These are phyloP conservation scores for Ganaspis sp. DNA, from an alignment of 1,140 invertebrate species.

Conservation along the genomic window DNA sequence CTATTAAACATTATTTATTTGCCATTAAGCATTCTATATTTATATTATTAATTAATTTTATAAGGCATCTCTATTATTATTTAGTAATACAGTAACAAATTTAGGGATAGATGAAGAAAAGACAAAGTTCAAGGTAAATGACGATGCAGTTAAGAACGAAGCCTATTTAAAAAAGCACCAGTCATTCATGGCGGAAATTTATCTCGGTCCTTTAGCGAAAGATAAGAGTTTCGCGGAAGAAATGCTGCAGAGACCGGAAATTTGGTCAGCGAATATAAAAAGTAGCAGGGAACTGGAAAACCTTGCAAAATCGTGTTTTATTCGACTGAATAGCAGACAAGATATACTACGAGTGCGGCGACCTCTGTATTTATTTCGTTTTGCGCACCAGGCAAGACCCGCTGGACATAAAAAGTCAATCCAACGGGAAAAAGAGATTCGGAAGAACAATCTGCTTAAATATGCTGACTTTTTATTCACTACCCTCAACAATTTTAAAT, in stretches of 20 bases:
- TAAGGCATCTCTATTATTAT: no score
- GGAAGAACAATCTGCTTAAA: constrained; percentile 48
- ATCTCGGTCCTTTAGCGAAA: constrained; percentile 47
- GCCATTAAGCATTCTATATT: no score
- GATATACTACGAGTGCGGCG: constrained; percentile 55
- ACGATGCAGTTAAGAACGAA: constrained; percentile 41
- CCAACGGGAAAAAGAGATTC: constrained; percentile 43
- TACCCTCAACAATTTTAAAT: neutral
- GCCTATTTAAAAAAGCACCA: constrained; percentile 42
- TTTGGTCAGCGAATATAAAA: constrained; percentile 49
- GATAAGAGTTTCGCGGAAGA: constrained; percentile 60
- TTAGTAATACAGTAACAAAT: no score
- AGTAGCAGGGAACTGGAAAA: constrained; percentile 37
- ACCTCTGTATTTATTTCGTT: constrained; percentile 54
- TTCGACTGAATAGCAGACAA: constrained; percentile 37
- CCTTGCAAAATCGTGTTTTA: constrained; percentile 23
- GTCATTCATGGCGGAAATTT: constrained; percentile 42
- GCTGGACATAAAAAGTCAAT: constrained; percentile 34
- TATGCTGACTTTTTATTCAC: constrained; percentile 55
- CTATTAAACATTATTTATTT: no score
- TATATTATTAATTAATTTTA: no score
- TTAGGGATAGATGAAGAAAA: constrained; percentile 62
- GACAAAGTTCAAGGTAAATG: constrained; percentile 60
- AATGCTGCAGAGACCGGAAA: constrained; percentile 38
- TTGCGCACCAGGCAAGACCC: constrained; percentile 23